Evolutionary conservation across 2,797 vertebrate genomes (phyloP).

Genomic region (Alca torda): DNA sequence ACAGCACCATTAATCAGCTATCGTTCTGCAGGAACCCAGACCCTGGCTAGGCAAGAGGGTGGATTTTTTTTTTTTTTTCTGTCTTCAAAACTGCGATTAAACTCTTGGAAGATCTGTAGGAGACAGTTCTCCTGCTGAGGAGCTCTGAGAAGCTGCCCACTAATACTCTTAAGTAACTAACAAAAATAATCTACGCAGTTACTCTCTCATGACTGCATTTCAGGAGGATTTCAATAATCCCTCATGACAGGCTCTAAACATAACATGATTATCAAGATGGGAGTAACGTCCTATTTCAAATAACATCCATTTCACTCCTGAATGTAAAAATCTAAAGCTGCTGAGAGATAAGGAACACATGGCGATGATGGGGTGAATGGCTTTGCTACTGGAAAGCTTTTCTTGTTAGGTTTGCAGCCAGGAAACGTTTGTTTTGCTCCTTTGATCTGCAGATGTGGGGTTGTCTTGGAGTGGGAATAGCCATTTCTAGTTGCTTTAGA

Average conservation of each 20-base stretch:
- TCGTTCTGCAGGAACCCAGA: background rate
- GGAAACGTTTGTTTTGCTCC: background rate
- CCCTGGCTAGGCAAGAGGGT: background rate
- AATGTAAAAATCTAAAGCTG: constrained; percentile 1
- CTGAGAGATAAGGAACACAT: background rate
- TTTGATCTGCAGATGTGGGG: background rate
- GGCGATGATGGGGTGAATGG: background rate
- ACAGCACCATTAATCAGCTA: background rate
- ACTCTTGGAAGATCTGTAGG: background rate
- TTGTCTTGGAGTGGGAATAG: background rate
- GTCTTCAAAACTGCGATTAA: background rate
- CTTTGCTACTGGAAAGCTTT: constrained; percentile 4
- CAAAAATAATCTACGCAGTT: background rate
- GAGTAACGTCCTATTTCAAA: background rate
- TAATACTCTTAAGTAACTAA: background rate
- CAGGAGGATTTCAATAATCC: background rate
- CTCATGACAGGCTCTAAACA: background rate
- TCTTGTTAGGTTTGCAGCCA: background rate
- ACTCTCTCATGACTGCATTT: background rate
- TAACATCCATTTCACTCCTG: background rate
- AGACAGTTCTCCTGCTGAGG: background rate
- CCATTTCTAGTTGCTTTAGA: background rate
- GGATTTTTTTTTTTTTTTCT: background rate
- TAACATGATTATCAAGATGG: background rate
- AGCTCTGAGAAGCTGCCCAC: background rate